These are phyloP conservation scores for Brachyopa scutellaris DNA, from an alignment of 2,888 invertebrate species.

Conservation along the genomic window DNA sequence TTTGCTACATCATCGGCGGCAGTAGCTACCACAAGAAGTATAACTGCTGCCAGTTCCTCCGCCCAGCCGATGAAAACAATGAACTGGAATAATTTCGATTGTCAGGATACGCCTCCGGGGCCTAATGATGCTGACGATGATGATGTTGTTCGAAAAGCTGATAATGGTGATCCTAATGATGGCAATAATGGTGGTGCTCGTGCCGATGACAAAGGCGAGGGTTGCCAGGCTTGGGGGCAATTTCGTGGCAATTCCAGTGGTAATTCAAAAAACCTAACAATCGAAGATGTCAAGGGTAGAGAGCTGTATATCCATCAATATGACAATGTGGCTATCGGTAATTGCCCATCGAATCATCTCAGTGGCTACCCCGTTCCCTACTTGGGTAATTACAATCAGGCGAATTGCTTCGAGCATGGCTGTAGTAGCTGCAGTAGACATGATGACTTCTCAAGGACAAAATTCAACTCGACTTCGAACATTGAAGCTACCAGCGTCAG, in stretches of 20 bases:
- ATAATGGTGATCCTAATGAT: slow-evolving; percentile 57
- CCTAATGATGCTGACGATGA: slow-evolving; percentile 43
- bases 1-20: slow-evolving; percentile 29
- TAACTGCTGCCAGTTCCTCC: not conserved
- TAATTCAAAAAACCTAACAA: slow-evolving; percentile 29
- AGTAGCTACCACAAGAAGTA: not conserved
- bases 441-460: slow-evolving; percentile 64
- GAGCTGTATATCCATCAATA: slow-evolving; percentile 39
- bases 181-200: slow-evolving; percentile 12
- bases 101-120: slow-evolving; percentile 31
- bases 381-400: slow-evolving; percentile 54
- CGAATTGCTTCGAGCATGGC: slow-evolving; percentile 47
- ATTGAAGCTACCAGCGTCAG: slow-evolving; percentile 61
- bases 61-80: slow-evolving; percentile 49
- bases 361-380: slow-evolving; percentile 6
- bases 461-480: slow-evolving; percentile 67
- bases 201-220: slow-evolving; percentile 18
- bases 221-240: slow-evolving; percentile 41
- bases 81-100: slow-evolving; percentile 73
- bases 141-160: slow-evolving; percentile 55
- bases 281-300: slow-evolving; percentile 24
- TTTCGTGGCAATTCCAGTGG: slow-evolving; percentile 36
- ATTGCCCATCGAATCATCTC: slow-evolving; percentile 26
- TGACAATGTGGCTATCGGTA: slow-evolving; percentile 46
- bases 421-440: slow-evolving; percentile 41